These are phyloP conservation scores for Alexandromys fortis DNA, from an alignment of 2,113 vertebrate species.

Conservation along the genomic window DNA sequence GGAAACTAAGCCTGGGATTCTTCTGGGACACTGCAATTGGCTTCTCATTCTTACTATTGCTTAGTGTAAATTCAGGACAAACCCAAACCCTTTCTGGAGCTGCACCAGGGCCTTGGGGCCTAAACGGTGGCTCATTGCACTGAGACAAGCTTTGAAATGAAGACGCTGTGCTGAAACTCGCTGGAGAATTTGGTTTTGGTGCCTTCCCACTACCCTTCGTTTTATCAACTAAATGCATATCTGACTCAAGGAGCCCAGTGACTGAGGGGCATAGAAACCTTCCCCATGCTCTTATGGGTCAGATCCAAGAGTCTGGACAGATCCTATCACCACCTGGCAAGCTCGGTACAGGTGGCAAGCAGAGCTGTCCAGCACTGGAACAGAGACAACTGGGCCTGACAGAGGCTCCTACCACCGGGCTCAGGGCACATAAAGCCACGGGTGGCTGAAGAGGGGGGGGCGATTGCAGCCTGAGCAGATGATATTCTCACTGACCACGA, in stretches of 20 bases:
- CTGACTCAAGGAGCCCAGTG: neutral
- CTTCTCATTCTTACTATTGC: neutral
- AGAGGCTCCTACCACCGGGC: neutral
- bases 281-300: neutral
- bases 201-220: neutral
- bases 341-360: constrained; percentile 9
- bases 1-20: neutral
- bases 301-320: neutral
- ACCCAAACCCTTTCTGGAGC: neutral
- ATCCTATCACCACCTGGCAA: accelerated
- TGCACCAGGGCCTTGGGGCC: neutral
- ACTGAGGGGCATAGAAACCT: accelerated
- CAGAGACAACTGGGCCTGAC: neutral
- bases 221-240: neutral
- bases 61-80: neutral
- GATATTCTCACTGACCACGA: neutral
- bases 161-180: neutral
- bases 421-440: neutral
- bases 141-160: neutral
- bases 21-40: neutral
- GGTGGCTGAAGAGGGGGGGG: no score
- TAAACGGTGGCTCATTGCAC: neutral
- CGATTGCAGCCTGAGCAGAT: neutral
- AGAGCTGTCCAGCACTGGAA: constrained; percentile 84
- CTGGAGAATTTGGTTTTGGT: neutral